Evolutionary conservation across 2,113 vertebrate genomes (phyloP).

Genomic region (Strigops habroptila): DNA sequence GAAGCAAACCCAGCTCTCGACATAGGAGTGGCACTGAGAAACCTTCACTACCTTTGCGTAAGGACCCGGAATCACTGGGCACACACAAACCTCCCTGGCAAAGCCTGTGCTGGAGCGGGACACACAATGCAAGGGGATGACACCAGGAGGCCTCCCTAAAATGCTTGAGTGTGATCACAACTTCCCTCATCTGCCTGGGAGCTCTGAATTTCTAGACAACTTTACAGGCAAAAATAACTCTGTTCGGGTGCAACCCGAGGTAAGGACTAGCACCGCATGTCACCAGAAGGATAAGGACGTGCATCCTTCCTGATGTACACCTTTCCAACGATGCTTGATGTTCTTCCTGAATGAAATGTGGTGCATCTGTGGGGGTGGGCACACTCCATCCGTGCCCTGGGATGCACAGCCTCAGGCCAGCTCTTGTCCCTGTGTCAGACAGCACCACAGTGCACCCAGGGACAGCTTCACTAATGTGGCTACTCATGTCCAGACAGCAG

Average conservation of each 20-base stretch:
- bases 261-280: background rate
- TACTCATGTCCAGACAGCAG: background rate
- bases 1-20: background rate
- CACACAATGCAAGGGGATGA: fast-evolving
- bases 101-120: background rate
- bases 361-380: background rate
- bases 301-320: fast-evolving
- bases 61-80: background rate
- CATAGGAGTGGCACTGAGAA: background rate
- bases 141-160: background rate
- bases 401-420: background rate
- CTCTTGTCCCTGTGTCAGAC: background rate
- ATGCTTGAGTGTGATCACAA: background rate
- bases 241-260: background rate
- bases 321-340: background rate
- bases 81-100: background rate
- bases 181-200: background rate
- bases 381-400: background rate
- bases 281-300: background rate
- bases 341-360: background rate
- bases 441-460: background rate
- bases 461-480: background rate
- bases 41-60: background rate
- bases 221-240: background rate
- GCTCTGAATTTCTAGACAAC: background rate